Percentiles rank a stretch among this genome's conserved stretches.
These are phyloP conservation scores for Cryptotermes secundus DNA, from an alignment of 1,140 invertebrate species.

Conservation along the genomic window DNA sequence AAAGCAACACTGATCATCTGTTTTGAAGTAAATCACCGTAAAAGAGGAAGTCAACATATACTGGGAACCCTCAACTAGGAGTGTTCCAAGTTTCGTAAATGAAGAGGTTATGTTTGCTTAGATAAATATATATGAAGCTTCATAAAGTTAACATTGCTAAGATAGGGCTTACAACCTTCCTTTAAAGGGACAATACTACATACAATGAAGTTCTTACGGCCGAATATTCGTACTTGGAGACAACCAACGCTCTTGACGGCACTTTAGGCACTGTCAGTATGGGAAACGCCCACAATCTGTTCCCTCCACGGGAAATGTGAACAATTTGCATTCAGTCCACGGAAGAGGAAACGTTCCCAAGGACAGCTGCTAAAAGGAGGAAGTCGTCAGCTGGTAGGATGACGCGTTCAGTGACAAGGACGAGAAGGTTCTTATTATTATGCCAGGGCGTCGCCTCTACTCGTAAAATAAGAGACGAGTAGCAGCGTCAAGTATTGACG, in stretches of 20 bases:
- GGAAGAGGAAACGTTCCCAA: not conserved
- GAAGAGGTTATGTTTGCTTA: too few relatives aligned
- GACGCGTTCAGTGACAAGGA: not conserved
- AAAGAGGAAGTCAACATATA: too few relatives aligned
- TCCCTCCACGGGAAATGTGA: not conserved
- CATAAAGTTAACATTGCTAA: too few relatives aligned
- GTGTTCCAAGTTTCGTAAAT: too few relatives aligned
- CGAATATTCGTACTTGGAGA: not conserved
- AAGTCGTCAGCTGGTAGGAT: not conserved
- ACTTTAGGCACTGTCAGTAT: not conserved
- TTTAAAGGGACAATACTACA: not conserved
- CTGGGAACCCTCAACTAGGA: too few relatives aligned
- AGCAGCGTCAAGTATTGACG: not conserved
- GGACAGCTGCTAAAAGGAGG: conserved; percentile 16
- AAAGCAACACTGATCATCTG: too few relatives aligned
- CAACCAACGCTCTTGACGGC: not conserved
- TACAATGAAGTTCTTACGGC: not conserved
- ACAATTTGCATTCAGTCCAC: not conserved
- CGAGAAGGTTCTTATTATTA: not conserved
- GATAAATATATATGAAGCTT: too few relatives aligned
- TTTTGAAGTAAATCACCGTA: too few relatives aligned
- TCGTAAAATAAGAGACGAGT: not conserved
- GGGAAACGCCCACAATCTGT: not conserved
- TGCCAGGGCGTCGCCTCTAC: not conserved
- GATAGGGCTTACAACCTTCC: too few relatives aligned